Conservation (phyloP, 23 tunicate species). For the Halocynthia aurantium region DNA sequence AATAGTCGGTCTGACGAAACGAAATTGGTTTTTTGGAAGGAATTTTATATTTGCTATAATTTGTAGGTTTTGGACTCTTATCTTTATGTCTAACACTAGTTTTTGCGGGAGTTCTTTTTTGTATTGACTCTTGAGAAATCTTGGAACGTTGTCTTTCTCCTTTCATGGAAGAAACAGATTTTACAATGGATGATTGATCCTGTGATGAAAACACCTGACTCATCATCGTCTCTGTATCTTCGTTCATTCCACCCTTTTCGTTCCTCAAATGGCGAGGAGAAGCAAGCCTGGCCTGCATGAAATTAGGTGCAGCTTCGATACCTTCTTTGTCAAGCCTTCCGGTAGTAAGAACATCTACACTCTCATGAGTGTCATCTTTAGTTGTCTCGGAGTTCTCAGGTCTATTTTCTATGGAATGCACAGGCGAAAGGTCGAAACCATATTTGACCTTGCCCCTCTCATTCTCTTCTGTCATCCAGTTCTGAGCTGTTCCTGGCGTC, state of each 20-base stretch:
- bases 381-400: neutral
- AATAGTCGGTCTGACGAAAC: too few relatives aligned
- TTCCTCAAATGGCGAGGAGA: slow-evolving; percentile 37
- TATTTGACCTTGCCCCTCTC: slow-evolving; percentile 36
- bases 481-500: slow-evolving; percentile 1
- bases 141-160: too few relatives aligned
- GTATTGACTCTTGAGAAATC: too few relatives aligned
- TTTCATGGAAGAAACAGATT: too few relatives aligned
- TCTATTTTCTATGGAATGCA: slow-evolving; percentile 45
- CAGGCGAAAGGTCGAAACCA: slow-evolving; percentile 80
- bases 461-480: neutral
- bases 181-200: slow-evolving; percentile 1
- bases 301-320: slow-evolving; percentile 41
- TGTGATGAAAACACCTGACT: slow-evolving; percentile 72
- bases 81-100: too few relatives aligned
- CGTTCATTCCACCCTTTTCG: slow-evolving; percentile 21
- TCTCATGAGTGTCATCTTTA: neutral
- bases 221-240: slow-evolving; percentile 85
- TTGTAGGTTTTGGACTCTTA: too few relatives aligned
- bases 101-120: too few relatives aligned
- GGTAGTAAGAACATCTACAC: neutral
- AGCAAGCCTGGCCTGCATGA: slow-evolving; percentile 52
- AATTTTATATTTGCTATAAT: too few relatives aligned
- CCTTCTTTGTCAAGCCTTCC: neutral
- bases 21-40: too few relatives aligned